phyloP scores from a whole-genome alignment of 2,113 vertebrate species.

The Orycteropus afer region DNA sequence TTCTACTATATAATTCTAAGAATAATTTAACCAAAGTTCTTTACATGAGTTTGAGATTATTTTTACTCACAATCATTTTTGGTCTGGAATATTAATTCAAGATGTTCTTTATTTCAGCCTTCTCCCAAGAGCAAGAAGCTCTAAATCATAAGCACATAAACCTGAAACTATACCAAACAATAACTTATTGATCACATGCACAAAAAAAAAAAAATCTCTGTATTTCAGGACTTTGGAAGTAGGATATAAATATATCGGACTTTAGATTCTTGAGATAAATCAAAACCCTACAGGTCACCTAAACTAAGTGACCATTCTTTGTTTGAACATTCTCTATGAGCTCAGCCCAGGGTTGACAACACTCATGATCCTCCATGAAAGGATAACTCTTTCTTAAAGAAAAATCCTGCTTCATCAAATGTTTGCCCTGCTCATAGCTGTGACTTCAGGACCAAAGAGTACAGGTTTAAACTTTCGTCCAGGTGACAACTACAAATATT shows the following conservation, averaged over 20 bases:
- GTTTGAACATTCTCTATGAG: neutral
- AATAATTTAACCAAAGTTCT: constrained; percentile 48
- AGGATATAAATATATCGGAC: neutral
- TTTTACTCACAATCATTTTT: constrained; percentile 44
- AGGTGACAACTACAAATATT: neutral
- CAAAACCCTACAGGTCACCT: neutral
- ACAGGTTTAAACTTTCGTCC: neutral
- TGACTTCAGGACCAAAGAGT: neutral
- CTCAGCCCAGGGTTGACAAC: neutral
- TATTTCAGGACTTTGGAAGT: neutral
- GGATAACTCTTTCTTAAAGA: neutral
- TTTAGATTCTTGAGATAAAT: neutral
- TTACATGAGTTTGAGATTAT: constrained; percentile 40
- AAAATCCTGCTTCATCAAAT: neutral
- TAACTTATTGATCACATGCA: constrained; percentile 8
- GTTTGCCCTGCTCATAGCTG: neutral
- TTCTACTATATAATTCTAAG: constrained; percentile 45
- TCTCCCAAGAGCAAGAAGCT: neutral
- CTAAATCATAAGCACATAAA: constrained; percentile 35
- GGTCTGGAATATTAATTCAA: constrained; percentile 68
- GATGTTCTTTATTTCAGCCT: constrained; percentile 23
- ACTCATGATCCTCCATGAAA: neutral
- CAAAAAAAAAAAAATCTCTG: neutral
- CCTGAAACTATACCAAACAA: neutral
- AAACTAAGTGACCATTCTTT: neutral